Evolutionary conservation across 2,797 vertebrate genomes (phyloP).

Genomic region (Anableps anableps): DNA sequence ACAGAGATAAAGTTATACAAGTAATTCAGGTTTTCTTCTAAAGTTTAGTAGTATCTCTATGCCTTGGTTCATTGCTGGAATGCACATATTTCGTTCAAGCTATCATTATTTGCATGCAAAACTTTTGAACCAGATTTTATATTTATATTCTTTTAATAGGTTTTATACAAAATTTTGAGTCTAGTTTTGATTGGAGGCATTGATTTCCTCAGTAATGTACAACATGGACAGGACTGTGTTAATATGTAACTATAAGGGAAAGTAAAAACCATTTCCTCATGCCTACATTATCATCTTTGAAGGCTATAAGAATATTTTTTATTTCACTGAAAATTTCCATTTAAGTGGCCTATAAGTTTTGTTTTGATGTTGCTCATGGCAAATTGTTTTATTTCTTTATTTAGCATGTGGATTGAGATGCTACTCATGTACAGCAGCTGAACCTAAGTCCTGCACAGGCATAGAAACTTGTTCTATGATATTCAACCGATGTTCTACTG

Average conservation of each 20-base stretch:
- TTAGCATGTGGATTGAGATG: constrained; percentile 64
- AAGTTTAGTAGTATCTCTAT: not conserved
- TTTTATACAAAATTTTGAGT: too few relatives aligned
- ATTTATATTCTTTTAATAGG: too few relatives aligned
- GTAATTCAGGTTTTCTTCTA: not conserved
- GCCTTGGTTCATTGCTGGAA: not conserved
- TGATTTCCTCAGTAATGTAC: too few relatives aligned
- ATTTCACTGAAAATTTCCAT: not conserved
- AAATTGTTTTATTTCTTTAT: constrained; percentile 31
- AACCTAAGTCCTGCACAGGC: constrained; percentile 51
- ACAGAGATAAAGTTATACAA: too few relatives aligned
- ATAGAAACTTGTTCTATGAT: constrained; percentile 29
- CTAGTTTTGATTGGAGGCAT: too few relatives aligned
- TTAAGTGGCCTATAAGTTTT: not conserved
- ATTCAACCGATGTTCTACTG: constrained; percentile 59
- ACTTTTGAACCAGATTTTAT: not conserved
- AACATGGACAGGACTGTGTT: too few relatives aligned
- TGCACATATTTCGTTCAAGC: not conserved
- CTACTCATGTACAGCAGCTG: constrained; percentile 38
- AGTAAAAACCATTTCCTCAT: not conserved
- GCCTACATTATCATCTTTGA: not conserved
- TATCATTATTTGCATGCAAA: not conserved
- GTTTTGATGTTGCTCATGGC: not conserved
- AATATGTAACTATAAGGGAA: too few relatives aligned
- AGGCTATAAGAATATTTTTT: not conserved